Percentiles rank a stretch among this genome's conserved stretches.
These are phyloP conservation scores for Formicarius rufipectus DNA, from an alignment of 2,113 vertebrate genomes.

Conservation along the genomic window DNA sequence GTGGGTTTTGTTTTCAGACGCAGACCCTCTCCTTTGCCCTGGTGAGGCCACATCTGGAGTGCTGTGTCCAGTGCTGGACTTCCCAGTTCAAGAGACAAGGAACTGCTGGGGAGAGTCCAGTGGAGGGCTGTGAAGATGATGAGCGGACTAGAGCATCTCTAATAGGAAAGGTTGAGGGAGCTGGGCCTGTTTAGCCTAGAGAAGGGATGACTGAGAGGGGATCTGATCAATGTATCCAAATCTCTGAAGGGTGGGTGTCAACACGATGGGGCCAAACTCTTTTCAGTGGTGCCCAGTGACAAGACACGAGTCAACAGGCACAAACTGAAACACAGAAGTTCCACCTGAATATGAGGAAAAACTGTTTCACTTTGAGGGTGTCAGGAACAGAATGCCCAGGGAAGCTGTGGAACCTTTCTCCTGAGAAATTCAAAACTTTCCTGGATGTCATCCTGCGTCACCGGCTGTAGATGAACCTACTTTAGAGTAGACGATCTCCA, in stretches of 20 bases:
- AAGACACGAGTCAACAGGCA: neutral
- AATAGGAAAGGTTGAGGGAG: neutral
- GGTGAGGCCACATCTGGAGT: neutral
- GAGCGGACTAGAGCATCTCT: neutral
- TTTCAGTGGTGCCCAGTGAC: neutral
- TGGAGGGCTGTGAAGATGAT: neutral
- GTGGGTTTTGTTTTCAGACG: neutral
- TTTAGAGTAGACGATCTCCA: neutral
- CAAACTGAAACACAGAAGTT: neutral
- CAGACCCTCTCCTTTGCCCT: neutral
- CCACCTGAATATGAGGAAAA: neutral
- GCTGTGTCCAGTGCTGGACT: neutral
- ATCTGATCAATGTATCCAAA: neutral
- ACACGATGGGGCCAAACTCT: neutral
- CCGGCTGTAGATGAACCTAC: neutral
- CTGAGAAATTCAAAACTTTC: neutral
- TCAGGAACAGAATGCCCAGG: neutral
- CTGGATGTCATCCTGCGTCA: neutral
- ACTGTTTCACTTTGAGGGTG: neutral
- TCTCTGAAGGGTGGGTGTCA: neutral
- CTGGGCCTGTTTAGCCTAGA: neutral
- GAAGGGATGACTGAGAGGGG: no score
- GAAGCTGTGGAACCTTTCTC: neutral
- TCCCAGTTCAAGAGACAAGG: neutral
- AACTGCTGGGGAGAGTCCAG: neutral